Evolutionary conservation across 2,797 vertebrate genomes (phyloP), one percentile per base, ranked within the genome.

Genomic region (Poliocrania exsul): DNA sequence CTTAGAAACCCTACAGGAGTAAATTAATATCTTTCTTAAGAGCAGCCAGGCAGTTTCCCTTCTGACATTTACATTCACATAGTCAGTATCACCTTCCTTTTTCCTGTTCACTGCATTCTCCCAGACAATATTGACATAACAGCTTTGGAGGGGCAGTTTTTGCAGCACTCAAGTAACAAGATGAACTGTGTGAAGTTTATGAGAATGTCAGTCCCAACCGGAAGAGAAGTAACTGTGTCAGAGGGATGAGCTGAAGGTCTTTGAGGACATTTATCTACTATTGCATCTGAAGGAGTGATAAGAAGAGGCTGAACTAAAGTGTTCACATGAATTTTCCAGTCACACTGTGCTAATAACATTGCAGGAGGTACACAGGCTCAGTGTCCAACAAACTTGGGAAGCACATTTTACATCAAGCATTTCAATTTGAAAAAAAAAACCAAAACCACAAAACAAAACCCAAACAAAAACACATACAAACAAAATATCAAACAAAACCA

Each of bases 201-300:
- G 24, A 82, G 40, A 79, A 83, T 57, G 81, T 80, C 90, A 85
- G 65, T 51, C 81, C 93, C 38, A 70, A 67, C 26, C 57, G 64
- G 70, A 91, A 87, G 80, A 72, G 56, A 94, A 92, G 19, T 58
- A 80, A 82, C 73, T 74, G 17, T 65, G 65, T 69, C 82, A 94
- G 72, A 92, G 6, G 28, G 26, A 44, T 58, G 37, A 95, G 67
- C 42, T 83, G 65, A 92, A 96, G 80, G 77, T 86, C 85, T 96
- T 58, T 58, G 54, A 87, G 46, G 44, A 90, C 51, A 75, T 93
- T 81, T 88, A 90, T 86, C 54, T 69, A 57, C 46, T 58, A 29
- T 72, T 71, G 86, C 51, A 56, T 58, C 82, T 87, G 56, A 88
- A 85, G 38, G n/a, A 92, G 57, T 46, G n/a, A 56, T 60, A 92